phyloP scores from a whole-genome alignment of 2,797 vertebrate genomes.

The Lerista edwardsae region DNA sequence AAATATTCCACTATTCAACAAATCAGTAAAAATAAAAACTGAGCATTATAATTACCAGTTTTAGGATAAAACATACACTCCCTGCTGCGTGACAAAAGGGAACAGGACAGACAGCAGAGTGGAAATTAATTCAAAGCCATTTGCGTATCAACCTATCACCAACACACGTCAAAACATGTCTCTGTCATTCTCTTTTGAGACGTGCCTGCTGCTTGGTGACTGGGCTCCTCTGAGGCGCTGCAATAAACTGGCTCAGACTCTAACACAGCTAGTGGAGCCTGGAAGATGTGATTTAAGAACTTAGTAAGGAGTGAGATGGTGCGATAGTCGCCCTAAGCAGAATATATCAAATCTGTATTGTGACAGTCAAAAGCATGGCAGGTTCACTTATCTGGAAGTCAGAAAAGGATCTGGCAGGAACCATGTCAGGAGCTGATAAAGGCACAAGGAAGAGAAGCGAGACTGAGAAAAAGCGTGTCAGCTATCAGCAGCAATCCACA shows the following conservation, averaged over 20 bases:
- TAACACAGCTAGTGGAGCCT: constrained; percentile 18
- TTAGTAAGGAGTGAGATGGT: not conserved
- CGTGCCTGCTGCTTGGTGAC: not conserved
- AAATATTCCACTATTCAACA: constrained; percentile 17
- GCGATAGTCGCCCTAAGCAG: constrained; percentile 44
- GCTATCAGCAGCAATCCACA: constrained; percentile 30
- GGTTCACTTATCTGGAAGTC: constrained; percentile 22
- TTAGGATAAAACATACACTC: constrained; percentile 1
- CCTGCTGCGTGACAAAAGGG: not conserved
- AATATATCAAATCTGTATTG: constrained; percentile 15
- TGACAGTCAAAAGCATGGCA: constrained; percentile 14
- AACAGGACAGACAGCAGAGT: not conserved
- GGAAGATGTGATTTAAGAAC: constrained; percentile 48
- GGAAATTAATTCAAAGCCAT: constrained; percentile 2
- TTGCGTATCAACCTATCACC: constrained; percentile 11
- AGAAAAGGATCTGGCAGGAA: not conserved
- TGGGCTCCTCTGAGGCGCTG: not conserved
- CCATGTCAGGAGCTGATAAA: constrained; percentile 9
- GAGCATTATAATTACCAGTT: not conserved
- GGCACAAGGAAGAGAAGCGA: not conserved
- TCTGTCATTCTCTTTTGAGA: constrained; percentile 13
- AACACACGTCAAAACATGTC: not conserved
- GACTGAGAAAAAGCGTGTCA: not conserved
- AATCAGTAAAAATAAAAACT: constrained; percentile 27
- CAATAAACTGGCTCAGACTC: constrained; percentile 22